Percentiles rank a stretch among this genome's conserved stretches.
phyloP scores from a whole-genome alignment of 2,888 invertebrate species.

The Pterobdella sp. region DNA sequence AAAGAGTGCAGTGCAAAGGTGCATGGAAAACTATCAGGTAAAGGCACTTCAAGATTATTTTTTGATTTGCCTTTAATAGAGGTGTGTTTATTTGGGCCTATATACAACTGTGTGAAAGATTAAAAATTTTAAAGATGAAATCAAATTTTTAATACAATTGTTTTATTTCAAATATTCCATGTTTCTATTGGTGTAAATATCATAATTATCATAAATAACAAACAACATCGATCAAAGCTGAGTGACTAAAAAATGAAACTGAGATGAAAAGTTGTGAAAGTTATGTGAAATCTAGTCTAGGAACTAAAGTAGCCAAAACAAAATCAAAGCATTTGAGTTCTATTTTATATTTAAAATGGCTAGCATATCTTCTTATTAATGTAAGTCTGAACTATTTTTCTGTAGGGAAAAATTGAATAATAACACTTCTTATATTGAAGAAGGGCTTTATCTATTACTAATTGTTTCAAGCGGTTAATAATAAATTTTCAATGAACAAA shows the following conservation, averaged over 20 bases:
- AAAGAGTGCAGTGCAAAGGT: not conserved
- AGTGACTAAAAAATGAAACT: not conserved
- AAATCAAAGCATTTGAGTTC: no score
- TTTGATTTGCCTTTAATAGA: not conserved
- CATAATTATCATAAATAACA: not conserved
- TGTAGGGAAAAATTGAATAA: not conserved
- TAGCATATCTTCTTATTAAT: not conserved
- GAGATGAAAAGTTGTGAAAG: no score
- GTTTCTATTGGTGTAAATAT: not conserved
- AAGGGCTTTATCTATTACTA: no score
- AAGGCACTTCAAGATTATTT: not conserved
- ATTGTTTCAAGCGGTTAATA: no score
- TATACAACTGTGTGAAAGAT: not conserved
- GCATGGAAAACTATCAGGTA: not conserved
- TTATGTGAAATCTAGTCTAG: no score
- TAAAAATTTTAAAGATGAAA: no score
- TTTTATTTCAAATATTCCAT: no score
- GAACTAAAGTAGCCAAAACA: not conserved
- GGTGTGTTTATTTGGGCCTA: not conserved
- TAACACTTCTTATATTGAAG: no score
- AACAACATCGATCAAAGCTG: not conserved
- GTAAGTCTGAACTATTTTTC: slow-evolving; percentile 7
- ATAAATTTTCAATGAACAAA: no score
- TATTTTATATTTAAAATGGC: no score
- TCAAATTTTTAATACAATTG: no score